phyloP scores from a whole-genome alignment of 2,888 invertebrate genomes.

The Lasioglossum lativentre region DNA sequence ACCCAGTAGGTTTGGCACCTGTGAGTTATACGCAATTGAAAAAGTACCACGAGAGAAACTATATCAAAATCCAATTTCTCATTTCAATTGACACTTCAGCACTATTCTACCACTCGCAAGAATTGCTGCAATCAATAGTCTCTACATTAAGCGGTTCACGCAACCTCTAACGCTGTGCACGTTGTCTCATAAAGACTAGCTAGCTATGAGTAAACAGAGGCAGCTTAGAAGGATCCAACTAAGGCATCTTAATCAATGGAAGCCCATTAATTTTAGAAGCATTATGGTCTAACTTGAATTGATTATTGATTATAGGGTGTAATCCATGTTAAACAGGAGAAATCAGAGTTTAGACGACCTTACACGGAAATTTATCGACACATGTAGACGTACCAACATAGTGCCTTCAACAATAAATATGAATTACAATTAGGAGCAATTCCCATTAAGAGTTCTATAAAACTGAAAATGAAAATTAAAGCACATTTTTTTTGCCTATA shows the following conservation, averaged over 20 bases:
- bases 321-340: neutral
- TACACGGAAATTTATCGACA: neutral
- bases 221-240: neutral
- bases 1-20: too few relatives aligned
- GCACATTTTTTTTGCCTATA: too few relatives aligned
- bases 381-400: neutral
- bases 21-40: too few relatives aligned
- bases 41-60: neutral
- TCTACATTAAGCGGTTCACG: neutral
- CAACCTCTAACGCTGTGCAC: neutral
- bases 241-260: neutral
- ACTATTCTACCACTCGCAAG: neutral
- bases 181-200: neutral
- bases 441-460: too few relatives aligned
- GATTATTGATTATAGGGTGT: neutral
- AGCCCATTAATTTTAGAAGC: conserved; percentile 1
- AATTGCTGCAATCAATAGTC: neutral
- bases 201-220: neutral
- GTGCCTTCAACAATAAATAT: neutral
- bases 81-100: neutral
- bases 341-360: neutral
- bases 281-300: neutral
- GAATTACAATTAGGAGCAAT: too few relatives aligned
- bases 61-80: neutral
- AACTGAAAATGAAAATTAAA: too few relatives aligned